Percentiles rank a stretch among this genome's conserved stretches.
phyloP scores from a whole-genome alignment of 2,888 invertebrate genomes.

The Tachina lurida region DNA sequence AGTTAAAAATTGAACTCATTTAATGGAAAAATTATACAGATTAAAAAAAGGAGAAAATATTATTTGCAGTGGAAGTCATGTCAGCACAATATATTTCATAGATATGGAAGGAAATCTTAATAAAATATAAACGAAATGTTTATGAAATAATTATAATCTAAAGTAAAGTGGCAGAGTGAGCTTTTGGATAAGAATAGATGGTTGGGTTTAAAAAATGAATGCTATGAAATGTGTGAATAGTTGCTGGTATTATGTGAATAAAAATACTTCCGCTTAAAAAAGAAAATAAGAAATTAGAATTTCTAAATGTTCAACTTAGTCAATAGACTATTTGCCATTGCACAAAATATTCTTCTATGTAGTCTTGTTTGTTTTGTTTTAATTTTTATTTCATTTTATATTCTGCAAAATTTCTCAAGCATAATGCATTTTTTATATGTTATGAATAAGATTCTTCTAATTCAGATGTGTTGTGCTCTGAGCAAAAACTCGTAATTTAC shows the following conservation, averaged over 20 bases:
- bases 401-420: constrained; percentile 56
- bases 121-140: constrained; percentile 20
- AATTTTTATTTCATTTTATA: constrained; percentile 14
- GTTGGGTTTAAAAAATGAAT: constrained; percentile 19
- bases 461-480: constrained; percentile 10
- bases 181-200: constrained; percentile 10
- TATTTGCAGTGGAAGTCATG: constrained; percentile 27
- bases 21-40: background rate
- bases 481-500: constrained; percentile 47
- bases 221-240: constrained; percentile 18
- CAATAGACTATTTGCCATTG: background rate
- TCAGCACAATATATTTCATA: constrained; percentile 3
- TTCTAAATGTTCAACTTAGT: constrained; percentile 46
- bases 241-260: constrained; percentile 61
- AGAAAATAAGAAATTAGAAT: constrained; percentile 38
- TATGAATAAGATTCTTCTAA: constrained; percentile 62
- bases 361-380: background rate
- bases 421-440: constrained; percentile 55
- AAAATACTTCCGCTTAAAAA: constrained; percentile 67
- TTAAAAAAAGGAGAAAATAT: background rate
- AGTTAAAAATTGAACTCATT: background rate
- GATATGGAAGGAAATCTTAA: background rate
- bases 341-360: too few relatives aligned
- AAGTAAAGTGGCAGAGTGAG: constrained; percentile 13
- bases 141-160: constrained; percentile 61